Evolutionary conservation across 2,888 invertebrate genomes (phyloP).

Genomic region (Hipparchia semele): DNA sequence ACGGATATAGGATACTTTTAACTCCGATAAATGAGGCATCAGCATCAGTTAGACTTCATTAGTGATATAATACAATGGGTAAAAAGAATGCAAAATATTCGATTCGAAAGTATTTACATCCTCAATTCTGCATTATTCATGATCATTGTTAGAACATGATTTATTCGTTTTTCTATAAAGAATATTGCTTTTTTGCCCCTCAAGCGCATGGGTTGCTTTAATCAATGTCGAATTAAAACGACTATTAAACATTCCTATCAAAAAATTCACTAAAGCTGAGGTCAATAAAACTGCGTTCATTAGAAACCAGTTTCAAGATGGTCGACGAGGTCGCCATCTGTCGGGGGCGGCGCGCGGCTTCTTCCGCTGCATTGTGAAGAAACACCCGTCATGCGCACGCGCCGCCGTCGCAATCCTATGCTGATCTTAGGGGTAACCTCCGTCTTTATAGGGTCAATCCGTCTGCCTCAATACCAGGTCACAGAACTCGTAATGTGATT

Average conservation of each 20-base stretch:
- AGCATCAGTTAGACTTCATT: too few relatives aligned
- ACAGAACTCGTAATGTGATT: constrained; percentile 46
- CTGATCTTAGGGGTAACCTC: constrained; percentile 38
- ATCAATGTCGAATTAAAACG: constrained; percentile 24
- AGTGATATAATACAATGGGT: too few relatives aligned
- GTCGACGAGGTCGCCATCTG: constrained; percentile 61
- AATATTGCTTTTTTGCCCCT: constrained; percentile 21
- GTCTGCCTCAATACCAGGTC: constrained; percentile 48
- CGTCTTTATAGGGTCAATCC: constrained; percentile 48
- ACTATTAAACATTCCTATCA: constrained; percentile 31
- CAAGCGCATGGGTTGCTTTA: constrained; percentile 25
- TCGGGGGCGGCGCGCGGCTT: constrained; percentile 74
- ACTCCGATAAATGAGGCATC: too few relatives aligned
- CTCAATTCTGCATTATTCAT: neutral
- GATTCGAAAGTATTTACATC: neutral
- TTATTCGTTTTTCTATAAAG: constrained; percentile 10
- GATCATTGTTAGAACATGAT: constrained; percentile 1
- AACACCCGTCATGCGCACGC: constrained; percentile 72
- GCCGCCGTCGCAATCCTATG: constrained; percentile 57
- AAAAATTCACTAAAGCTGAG: constrained; percentile 51
- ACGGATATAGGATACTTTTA: too few relatives aligned
- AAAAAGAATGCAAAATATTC: neutral
- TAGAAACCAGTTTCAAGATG: constrained; percentile 61
- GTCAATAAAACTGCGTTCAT: constrained; percentile 67
- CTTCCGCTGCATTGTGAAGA: constrained; percentile 77